A percentile compares a stretch with the other conserved stretches of the same genome.
phyloP scores from a whole-genome alignment of 2,888 invertebrate species.

The Acanthopleura granulata region DNA sequence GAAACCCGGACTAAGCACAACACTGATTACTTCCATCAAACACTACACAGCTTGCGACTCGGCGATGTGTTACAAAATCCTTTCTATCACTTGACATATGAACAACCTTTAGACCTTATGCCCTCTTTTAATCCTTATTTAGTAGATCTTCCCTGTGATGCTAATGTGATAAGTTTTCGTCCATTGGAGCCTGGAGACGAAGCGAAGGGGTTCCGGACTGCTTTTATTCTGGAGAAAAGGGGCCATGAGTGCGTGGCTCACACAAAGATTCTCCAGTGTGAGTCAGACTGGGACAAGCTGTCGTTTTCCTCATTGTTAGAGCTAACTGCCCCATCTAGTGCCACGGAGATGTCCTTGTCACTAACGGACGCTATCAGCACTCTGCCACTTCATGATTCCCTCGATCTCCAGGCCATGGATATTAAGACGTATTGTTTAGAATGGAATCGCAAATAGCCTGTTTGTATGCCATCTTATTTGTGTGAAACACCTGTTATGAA shows the following conservation, averaged over 20 bases:
- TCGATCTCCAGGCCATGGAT: conserved; percentile 2
- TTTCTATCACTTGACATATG: not conserved
- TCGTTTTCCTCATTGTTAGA: not conserved
- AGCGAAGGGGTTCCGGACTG: not conserved
- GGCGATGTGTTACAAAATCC: conserved; percentile 7
- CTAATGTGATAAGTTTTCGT: conserved; percentile 4
- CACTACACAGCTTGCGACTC: not conserved
- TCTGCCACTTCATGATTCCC: not conserved
- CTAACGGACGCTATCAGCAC: not conserved
- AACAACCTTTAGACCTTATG: not conserved
- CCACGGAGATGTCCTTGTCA: conserved; percentile 13
- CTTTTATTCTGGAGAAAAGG: conserved; percentile 1
- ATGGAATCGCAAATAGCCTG: not conserved
- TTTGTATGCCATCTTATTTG: too few species aligned
- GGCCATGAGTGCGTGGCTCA: not conserved
- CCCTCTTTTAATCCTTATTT: not conserved
- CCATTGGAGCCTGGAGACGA: not conserved
- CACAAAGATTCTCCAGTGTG: not conserved
- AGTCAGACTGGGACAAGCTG: not conserved
- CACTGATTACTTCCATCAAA: not conserved
- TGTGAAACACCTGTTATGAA: too few species aligned
- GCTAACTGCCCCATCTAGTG: not conserved
- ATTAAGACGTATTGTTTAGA: conserved; percentile 4
- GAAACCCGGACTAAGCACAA: not conserved
- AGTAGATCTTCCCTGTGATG: not conserved